Evolutionary conservation across 1,140 invertebrate species (phyloP).

Genomic region (Chironomus striatipennis): DNA sequence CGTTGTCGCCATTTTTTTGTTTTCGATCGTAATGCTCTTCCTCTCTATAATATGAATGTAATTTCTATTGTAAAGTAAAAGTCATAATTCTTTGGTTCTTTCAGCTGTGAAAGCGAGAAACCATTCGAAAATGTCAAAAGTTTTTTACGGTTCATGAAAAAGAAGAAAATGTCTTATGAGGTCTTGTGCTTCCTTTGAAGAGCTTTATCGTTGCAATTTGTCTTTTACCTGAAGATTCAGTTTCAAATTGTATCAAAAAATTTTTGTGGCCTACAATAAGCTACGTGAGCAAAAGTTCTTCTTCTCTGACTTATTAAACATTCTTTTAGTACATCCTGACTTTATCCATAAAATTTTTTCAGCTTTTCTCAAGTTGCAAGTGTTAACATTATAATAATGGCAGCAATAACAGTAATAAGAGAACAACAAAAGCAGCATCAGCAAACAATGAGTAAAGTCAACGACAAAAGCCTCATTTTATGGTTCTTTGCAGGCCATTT

Average conservation of each 20-base stretch:
- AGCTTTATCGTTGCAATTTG: neutral
- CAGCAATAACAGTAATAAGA: neutral
- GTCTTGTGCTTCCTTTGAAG: neutral
- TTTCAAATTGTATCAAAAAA: too few relatives aligned
- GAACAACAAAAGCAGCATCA: neutral
- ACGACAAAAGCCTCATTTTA: neutral
- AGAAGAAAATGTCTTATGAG: neutral
- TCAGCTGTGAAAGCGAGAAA: constrained; percentile 16
- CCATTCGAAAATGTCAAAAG: constrained; percentile 21
- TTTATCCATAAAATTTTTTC: too few relatives aligned
- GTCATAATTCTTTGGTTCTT: constrained; percentile 20
- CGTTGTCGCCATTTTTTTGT: neutral
- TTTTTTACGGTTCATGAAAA: neutral
- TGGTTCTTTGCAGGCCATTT: constrained; percentile 6
- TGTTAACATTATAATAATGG: too few relatives aligned
- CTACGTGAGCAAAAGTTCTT: neutral
- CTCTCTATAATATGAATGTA: neutral
- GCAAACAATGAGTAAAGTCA: neutral
- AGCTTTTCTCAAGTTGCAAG: too few relatives aligned
- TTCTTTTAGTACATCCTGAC: too few relatives aligned
- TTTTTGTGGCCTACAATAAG: neutral
- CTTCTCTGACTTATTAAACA: neutral
- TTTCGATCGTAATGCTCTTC: neutral
- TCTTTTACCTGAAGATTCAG: neutral
- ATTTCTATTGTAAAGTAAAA: neutral